A percentile compares a stretch with the other conserved stretches of the same genome.
phyloP scores from a whole-genome alignment of 2,888 invertebrate species.

The Lordiphosa andalusiaca region DNA sequence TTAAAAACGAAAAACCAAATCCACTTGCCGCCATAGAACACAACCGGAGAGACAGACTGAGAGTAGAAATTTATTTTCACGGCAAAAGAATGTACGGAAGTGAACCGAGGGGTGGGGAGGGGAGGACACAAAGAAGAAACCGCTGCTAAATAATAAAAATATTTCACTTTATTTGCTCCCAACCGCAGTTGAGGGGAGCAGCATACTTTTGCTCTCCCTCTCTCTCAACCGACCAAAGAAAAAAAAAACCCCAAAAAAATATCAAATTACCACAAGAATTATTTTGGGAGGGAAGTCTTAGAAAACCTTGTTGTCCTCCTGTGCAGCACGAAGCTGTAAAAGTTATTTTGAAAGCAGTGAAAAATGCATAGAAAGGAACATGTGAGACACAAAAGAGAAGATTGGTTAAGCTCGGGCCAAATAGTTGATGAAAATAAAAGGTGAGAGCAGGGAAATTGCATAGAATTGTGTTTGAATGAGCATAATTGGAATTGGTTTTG shows the following conservation, averaged over 20 bases:
- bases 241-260: constrained; percentile 39
- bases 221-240: neutral
- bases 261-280: constrained; percentile 57
- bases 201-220: constrained; percentile 33
- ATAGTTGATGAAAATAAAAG: too few species aligned
- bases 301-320: neutral
- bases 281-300: constrained; percentile 29
- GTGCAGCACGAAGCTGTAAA: too few species aligned
- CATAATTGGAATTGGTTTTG: too few species aligned
- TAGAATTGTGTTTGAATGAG: too few species aligned
- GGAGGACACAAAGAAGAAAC: neutral
- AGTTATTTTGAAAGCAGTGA: too few species aligned
- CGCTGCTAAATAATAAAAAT: constrained; percentile 30
- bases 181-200: too few species aligned
- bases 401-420: too few species aligned
- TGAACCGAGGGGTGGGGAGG: neutral
- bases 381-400: too few species aligned
- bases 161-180: constrained; percentile 54
- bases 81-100: constrained; percentile 35
- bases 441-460: too few species aligned
- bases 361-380: too few species aligned
- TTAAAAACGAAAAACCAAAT: constrained; percentile 52
- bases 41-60: neutral
- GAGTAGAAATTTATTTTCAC: constrained; percentile 52
- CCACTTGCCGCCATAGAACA: constrained; percentile 26